Evolutionary conservation across 2,888 invertebrate species (phyloP), one percentile per base, ranked within the genome.

Genomic region (Eustalomyia histrio): DNA sequence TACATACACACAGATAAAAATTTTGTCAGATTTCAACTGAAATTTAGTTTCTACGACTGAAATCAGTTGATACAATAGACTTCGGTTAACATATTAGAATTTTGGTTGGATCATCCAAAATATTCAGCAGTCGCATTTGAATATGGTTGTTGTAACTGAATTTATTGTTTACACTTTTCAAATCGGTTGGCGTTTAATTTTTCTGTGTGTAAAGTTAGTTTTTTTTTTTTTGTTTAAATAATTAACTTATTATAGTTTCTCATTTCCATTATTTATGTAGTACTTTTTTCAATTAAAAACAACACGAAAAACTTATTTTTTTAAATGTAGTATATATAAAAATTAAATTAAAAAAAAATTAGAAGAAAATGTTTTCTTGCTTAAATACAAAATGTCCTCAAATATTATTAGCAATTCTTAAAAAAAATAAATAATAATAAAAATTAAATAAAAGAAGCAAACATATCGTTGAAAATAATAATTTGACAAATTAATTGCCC

Each of bases 401-500:
- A 35, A 68, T n/a, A 73, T 55, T 61, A 67, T 39, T 72, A 82
- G 68, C 63, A 64, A 61, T 64, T 60, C 61, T 35, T 8, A 18
- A 73, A 71, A 65, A 58, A 50, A 10, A 16, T 24, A 12, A 21
- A 61, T 35, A 52, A 50, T 47, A 67, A 68, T 29, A 29, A 29
- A 29, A 29, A 29, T 29, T 57, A 55, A 52, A 39, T 67, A 67
- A 71, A 71, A 81, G 78, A 78, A 81, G 74, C 71, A 81, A 81
- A 81, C 81, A 81, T 83, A 83, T 83, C 83, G 78, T 71, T 76
- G 39, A 74, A 57, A 73, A 74, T 65, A 76, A 76, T 71, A 63
- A 72, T 71, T 65, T 43, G 24, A 21, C 35, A 35, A 57, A 29
- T 16, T 52, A 35, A n/a, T 50, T 17, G 67, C 21, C 53, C 74